A percentile compares a stretch with the other conserved stretches of the same genome.
phyloP scores from a whole-genome alignment of 2,113 vertebrate genomes.

The Chloropsis cyanopogon region DNA sequence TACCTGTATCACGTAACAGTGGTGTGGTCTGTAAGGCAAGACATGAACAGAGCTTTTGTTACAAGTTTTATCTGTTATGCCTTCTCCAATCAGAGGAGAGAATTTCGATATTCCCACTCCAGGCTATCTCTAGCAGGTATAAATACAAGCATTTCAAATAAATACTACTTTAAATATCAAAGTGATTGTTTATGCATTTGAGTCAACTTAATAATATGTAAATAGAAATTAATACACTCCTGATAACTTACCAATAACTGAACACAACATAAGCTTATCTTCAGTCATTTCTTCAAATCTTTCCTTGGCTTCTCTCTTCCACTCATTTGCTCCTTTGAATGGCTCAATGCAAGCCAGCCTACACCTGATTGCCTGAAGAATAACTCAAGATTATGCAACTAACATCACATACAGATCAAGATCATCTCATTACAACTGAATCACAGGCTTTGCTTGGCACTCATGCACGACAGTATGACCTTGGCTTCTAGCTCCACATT shows the following conservation, averaged over 20 bases:
- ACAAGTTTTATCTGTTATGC: neutral
- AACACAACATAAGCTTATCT: slow-evolving; percentile 77
- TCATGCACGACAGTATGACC: neutral
- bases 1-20: neutral
- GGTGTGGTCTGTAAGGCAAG: neutral
- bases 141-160: neutral
- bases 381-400: neutral
- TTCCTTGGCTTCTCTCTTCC: slow-evolving; percentile 76
- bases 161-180: neutral
- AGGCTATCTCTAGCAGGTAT: neutral
- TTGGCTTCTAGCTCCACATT: neutral
- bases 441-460: neutral
- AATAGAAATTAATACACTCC: neutral
- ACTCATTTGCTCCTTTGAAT: slow-evolving; percentile 61
- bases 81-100: neutral
- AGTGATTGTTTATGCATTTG: neutral
- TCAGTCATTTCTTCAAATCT: slow-evolving; percentile 81
- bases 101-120: neutral
- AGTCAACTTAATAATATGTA: neutral
- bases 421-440: neutral
- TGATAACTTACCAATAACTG: slow-evolving; percentile 75
- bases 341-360: slow-evolving; percentile 80
- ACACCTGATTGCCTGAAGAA: slow-evolving; percentile 83
- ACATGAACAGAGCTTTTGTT: neutral
- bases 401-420: neutral